phyloP scores from a whole-genome alignment of 35 echinoderm and acorn worm genomes.

The Lytechinus pictus region DNA sequence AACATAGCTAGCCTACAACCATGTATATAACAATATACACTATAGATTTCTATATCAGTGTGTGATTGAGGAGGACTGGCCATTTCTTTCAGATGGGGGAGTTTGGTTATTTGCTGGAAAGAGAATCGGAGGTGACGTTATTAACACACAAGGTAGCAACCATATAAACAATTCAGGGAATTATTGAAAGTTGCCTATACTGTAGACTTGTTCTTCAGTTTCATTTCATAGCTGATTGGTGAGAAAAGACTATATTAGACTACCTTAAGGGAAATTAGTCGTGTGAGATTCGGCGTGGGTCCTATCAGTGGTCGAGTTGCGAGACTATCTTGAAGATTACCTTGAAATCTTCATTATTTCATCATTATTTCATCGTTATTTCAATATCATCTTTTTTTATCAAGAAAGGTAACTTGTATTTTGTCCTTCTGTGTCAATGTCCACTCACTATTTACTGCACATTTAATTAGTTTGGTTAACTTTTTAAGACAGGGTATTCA shows the following conservation, averaged over 20 bases:
- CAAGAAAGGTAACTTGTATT: neutral
- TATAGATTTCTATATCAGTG: slow-evolving; percentile 20
- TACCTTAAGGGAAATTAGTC: neutral
- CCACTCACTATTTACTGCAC: neutral
- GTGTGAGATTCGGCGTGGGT: neutral
- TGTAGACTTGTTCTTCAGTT: slow-evolving; percentile 18
- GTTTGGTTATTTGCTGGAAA: neutral
- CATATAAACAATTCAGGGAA: neutral
- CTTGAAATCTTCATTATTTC: neutral
- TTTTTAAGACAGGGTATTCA: no score
- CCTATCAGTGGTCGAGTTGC: neutral
- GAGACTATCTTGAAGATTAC: neutral
- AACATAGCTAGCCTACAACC: neutral
- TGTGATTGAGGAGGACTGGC: neutral
- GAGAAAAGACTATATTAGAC: neutral
- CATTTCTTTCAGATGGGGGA: neutral
- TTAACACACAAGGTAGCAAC: neutral
- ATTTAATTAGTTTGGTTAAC: neutral
- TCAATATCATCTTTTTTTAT: neutral
- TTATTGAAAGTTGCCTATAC: slow-evolving; percentile 19
- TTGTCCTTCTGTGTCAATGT: neutral
- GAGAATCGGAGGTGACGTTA: neutral
- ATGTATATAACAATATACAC: slow-evolving; percentile 15
- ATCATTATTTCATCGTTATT: neutral
- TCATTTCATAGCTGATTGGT: neutral